phyloP scores from a whole-genome alignment of 2,888 invertebrate species.

The Drosophila infuscata region DNA sequence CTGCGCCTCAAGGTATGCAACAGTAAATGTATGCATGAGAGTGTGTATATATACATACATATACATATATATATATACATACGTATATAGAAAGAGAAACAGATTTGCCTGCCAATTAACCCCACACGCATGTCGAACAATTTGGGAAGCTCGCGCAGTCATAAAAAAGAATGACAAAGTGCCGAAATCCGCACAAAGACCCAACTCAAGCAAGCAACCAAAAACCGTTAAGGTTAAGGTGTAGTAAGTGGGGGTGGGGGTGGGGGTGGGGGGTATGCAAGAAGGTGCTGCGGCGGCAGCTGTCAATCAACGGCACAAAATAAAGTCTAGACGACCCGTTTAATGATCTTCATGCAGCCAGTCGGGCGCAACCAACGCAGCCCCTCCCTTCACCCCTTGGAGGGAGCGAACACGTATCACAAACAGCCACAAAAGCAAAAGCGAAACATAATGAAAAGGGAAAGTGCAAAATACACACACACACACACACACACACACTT shows the following conservation, averaged over 20 bases:
- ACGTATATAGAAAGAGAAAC: constrained; percentile 12
- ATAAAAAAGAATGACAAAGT: constrained; percentile 59
- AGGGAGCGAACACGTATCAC: constrained; percentile 39
- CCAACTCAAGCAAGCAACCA: constrained; percentile 12
- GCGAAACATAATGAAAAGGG: constrained; percentile 54
- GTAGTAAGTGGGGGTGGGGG: not conserved
- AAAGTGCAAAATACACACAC: constrained; percentile 55
- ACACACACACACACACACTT: constrained; percentile 15
- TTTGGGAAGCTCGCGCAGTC: constrained; percentile 35
- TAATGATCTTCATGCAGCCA: constrained; percentile 60
- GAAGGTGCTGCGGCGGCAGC: constrained; percentile 20
- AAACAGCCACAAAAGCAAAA: constrained; percentile 21
- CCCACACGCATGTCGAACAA: constrained; percentile 51
- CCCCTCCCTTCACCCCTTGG: not conserved
- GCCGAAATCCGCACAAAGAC: constrained; percentile 27
- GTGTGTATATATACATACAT: not conserved
- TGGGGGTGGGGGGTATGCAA: not conserved
- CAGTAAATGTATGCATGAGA: constrained; percentile 1
- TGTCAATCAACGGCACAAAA: constrained; percentile 65
- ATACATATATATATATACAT: not conserved
- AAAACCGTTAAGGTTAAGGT: not conserved
- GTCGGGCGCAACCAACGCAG: not conserved
- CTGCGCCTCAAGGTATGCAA: constrained; percentile 51
- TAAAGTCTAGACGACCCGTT: constrained; percentile 67
- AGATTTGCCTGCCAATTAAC: constrained; percentile 64